These are phyloP conservation scores for Prosapia bicincta DNA, from an alignment of 2,888 invertebrate genomes.

Conservation along the genomic window DNA sequence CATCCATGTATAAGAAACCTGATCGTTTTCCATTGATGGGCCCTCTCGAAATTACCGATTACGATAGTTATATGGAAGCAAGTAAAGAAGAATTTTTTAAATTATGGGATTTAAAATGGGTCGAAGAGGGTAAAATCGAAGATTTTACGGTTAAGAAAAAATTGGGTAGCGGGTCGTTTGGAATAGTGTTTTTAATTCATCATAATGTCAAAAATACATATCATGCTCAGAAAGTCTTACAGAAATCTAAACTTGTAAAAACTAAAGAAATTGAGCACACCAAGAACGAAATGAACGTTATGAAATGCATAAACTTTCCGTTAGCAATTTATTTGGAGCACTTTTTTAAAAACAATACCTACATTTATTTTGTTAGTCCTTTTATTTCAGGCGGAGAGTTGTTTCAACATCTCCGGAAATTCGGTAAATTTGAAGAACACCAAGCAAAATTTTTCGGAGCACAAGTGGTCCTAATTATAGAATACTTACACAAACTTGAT, in stretches of 20 bases:
- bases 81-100: background rate
- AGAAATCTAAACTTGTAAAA: slow-evolving; percentile 60
- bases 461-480: slow-evolving; percentile 85
- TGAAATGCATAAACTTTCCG: slow-evolving; percentile 83
- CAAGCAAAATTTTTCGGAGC: slow-evolving; percentile 75
- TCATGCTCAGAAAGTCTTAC: slow-evolving; percentile 60
- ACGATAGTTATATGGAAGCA: background rate
- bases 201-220: slow-evolving; percentile 50
- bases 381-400: slow-evolving; percentile 86
- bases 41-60: background rate
- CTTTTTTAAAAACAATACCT: slow-evolving; percentile 81
- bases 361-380: slow-evolving; percentile 79
- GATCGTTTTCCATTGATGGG: background rate
- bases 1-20: background rate
- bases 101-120: background rate
- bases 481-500: slow-evolving; percentile 86
- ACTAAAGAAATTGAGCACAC: slow-evolving; percentile 60
- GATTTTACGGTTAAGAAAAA: background rate
- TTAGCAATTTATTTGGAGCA: slow-evolving; percentile 83
- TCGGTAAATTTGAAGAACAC: slow-evolving; percentile 55
- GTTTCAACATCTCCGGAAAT: slow-evolving; percentile 71
- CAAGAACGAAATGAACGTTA: slow-evolving; percentile 76
- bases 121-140: background rate
- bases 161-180: slow-evolving; percentile 59
- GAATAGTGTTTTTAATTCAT: slow-evolving; percentile 58